Conservation (phyloP, 2,113 vertebrate genomes). For the Bothrops jararaca region DNA sequence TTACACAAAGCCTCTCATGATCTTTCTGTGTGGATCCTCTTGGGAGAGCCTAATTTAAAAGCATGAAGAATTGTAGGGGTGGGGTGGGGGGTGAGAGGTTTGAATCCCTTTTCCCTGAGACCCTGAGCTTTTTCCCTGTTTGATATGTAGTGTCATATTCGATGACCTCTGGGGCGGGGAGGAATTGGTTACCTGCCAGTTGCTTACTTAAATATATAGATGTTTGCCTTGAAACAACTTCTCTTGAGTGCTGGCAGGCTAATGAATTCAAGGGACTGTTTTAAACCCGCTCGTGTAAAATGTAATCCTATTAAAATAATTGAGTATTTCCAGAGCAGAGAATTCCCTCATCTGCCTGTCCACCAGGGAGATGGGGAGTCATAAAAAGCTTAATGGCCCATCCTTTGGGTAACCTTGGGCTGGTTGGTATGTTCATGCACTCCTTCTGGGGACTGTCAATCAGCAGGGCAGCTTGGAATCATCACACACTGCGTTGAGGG, state of each 20-base stretch:
- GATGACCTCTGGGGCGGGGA: conserved; percentile 7
- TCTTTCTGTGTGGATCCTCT: background rate
- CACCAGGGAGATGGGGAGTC: conserved; percentile 32
- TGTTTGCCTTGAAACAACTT: conserved; percentile 42
- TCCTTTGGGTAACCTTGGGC: conserved; percentile 60
- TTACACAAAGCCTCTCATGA: background rate
- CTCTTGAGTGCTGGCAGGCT: conserved; percentile 65
- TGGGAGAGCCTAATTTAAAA: background rate
- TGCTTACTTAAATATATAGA: conserved; percentile 68
- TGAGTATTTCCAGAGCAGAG: conserved; percentile 65
- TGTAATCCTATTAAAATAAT: conserved; percentile 76
- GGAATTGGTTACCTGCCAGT: conserved; percentile 64
- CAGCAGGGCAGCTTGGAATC: background rate
- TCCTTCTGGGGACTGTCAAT: conserved; percentile 13
- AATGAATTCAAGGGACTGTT: conserved; percentile 66
- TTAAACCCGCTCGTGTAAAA: conserved; percentile 67
- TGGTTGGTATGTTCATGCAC: background rate
- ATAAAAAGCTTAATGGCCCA: conserved; percentile 45
- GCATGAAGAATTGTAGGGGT: conserved; percentile 28
- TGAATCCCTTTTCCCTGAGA: background rate
- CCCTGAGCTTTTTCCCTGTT: conserved; percentile 13
- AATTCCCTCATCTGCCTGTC: conserved; percentile 57
- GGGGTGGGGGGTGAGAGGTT: background rate
- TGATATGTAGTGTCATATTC: conserved; percentile 34
- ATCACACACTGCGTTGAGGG: accelerated